A percentile compares a stretch with the other conserved stretches of the same genome.
These are phyloP conservation scores for Odontomyia ornata DNA, from an alignment of 2,888 invertebrate genomes.

Conservation along the genomic window DNA sequence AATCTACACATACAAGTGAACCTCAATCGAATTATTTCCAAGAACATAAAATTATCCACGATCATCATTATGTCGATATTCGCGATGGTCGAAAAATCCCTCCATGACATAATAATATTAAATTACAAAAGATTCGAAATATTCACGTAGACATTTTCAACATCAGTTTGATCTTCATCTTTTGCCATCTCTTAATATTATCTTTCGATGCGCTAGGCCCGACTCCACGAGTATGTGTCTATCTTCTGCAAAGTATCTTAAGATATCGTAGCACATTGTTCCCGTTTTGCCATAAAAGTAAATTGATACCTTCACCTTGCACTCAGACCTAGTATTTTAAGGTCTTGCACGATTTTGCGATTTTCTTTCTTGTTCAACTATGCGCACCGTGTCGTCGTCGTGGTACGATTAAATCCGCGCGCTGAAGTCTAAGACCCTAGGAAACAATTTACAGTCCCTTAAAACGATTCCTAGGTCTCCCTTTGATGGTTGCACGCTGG, in stretches of 20 bases:
- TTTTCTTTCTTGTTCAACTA: not conserved
- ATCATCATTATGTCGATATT: not conserved
- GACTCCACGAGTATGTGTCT: no score
- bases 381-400: no score
- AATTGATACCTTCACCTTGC: no score
- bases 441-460: conserved; percentile 31
- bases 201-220: no score
- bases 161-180: no score
- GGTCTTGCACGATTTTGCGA: conserved; percentile 25
- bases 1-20: no score
- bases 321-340: not conserved
- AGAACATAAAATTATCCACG: no score
- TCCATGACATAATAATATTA: conserved; percentile 16
- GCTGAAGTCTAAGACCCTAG: conserved; percentile 3
- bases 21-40: no score
- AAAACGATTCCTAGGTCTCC: not conserved
- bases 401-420: no score
- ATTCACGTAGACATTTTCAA: no score
- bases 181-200: no score
- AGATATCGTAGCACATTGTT: not conserved
- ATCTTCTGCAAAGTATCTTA: not conserved
- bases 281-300: no score
- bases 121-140: not conserved
- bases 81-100: not conserved
- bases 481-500: not conserved